A percentile compares a stretch with the other conserved stretches of the same genome.
phyloP scores from a whole-genome alignment of 2,113 vertebrate species.

The Archilochus colubris region DNA sequence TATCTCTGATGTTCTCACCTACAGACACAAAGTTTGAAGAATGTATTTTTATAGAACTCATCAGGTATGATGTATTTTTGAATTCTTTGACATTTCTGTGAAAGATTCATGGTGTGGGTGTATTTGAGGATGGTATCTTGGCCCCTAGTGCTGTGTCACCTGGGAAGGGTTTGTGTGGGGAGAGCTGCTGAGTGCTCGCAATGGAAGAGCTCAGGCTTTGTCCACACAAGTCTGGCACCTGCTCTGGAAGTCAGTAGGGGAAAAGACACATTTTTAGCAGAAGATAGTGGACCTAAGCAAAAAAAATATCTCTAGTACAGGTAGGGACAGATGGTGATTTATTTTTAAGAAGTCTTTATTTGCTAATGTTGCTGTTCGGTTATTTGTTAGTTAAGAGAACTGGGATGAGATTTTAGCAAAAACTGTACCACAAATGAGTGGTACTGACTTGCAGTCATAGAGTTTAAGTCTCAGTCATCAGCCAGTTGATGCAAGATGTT shows the following conservation, averaged over 20 bases:
- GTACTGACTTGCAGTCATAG: fast-evolving
- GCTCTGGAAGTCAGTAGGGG: not conserved
- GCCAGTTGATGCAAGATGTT: not conserved
- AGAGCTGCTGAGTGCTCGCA: not conserved
- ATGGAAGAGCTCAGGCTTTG: fast-evolving
- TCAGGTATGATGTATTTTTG: fast-evolving
- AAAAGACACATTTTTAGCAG: not conserved
- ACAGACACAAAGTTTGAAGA: not conserved
- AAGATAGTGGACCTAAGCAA: not conserved
- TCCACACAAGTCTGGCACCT: not conserved
- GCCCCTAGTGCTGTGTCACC: no score
- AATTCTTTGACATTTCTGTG: not conserved
- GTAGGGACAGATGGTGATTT: not conserved
- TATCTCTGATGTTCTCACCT: not conserved
- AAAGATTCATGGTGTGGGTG: not conserved
- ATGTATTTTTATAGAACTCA: not conserved
- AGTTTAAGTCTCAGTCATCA: no score
- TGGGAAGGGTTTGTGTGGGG: no score
- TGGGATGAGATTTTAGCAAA: not conserved
- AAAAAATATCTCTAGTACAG: not conserved
- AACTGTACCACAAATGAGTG: no score
- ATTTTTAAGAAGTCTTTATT: not conserved
- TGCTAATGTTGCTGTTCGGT: not conserved
- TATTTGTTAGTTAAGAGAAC: not conserved
- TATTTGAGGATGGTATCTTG: not conserved